Evolutionary conservation across 2,797 vertebrate genomes (phyloP), one percentile per base, ranked within the genome.

Genomic region (Neostethus bicornis): DNA sequence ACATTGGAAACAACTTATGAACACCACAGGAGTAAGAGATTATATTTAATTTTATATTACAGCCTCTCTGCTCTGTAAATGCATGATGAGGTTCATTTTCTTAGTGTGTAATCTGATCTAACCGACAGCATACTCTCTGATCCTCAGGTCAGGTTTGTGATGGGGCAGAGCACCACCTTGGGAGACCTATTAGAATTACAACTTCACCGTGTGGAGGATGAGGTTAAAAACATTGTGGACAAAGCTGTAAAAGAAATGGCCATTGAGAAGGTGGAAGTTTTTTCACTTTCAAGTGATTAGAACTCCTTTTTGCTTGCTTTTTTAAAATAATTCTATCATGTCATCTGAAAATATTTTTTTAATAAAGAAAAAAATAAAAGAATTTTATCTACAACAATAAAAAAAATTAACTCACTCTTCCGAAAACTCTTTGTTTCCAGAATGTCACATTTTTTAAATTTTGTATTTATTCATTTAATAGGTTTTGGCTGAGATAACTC

Each of bases 181-280:
- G 91, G 92, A 17, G 90, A 92, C 56, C 84, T 95, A 21, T 70
- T 93, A 62, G 89, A 89, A 81, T 83, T 94, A 63, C 92, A 93
- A 25, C 88, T 93, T 53, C 88, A 91, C 25, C 90, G 86, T 31
- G 87, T 94, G 12, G 89, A 93, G 80, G 92, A 93, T 20, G 92
- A 94, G 81, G 89, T 93, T 39, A 92, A 93, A 78, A 87, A 86
- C 73, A 93, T 91, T 25, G 85, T 93, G 62, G 90, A 92, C 79
- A 93, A 95, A 82, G 87, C 91, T 39, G 87, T 91, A 51, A 93
- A 92, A 83, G 88, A 95, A 87, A 92, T 87, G 88, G 82, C 77
- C n/a, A 88, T 89, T 44, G 87, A 90, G 64, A 90, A 88, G 80
- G 89, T 86, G 46, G 35, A 57, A 34, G 2, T 35, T 32, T 14